Percentiles rank a stretch among this genome's conserved stretches.
phyloP scores from a whole-genome alignment of 2,888 invertebrate species.

The Tinea semifulvella region DNA sequence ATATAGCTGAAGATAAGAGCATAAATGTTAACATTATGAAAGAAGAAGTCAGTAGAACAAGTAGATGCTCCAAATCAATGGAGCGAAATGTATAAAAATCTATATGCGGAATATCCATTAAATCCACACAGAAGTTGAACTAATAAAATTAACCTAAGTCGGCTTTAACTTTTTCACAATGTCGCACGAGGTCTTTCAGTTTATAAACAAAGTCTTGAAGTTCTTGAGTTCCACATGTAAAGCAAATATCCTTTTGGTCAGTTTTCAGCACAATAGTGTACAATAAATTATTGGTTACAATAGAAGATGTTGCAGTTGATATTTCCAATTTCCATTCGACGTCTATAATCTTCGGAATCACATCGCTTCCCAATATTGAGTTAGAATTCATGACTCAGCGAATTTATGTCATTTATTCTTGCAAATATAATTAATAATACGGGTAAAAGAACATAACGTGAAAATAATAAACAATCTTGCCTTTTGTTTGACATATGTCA shows the following conservation, averaged over 20 bases:
- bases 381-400: background rate
- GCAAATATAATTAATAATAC: too few relatives aligned
- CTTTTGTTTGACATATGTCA: too few relatives aligned
- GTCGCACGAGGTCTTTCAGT: slow-evolving; percentile 70
- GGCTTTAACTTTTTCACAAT: slow-evolving; percentile 64
- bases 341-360: slow-evolving; percentile 62
- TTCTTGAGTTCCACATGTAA: slow-evolving; percentile 70
- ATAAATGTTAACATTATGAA: slow-evolving; percentile 5
- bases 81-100: background rate
- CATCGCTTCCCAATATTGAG: background rate
- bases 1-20: background rate
- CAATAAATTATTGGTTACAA: slow-evolving; percentile 48
- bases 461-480: too few relatives aligned
- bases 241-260: slow-evolving; percentile 55
- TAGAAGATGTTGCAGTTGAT: slow-evolving; percentile 44
- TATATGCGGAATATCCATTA: background rate
- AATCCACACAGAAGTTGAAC: background rate
- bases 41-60: background rate
- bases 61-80: background rate
- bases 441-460: too few relatives aligned
- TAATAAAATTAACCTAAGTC: slow-evolving; percentile 29
- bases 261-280: slow-evolving; percentile 53
- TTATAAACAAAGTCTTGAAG: slow-evolving; percentile 74
- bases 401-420: too few relatives aligned
- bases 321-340: slow-evolving; percentile 71